phyloP scores from a whole-genome alignment of 1,140 invertebrate genomes.

The Nasonia giraulti region DNA sequence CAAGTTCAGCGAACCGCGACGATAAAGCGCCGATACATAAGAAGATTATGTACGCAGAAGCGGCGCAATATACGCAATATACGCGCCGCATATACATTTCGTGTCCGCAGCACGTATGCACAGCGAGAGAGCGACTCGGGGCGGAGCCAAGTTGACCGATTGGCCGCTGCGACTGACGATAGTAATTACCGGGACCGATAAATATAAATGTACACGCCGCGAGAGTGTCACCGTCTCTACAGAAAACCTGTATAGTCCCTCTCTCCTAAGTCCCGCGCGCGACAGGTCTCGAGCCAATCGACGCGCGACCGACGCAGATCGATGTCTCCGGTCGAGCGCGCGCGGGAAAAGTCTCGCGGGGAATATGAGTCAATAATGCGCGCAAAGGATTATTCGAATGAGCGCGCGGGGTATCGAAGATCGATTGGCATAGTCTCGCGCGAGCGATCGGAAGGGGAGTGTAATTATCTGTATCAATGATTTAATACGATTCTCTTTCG shows the following conservation, averaged over 20 bases:
- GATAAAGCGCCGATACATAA: background rate
- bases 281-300: slow-evolving; percentile 61
- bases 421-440: background rate
- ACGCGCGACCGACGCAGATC: slow-evolving; percentile 55
- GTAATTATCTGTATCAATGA: slow-evolving; percentile 46
- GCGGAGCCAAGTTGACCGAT: slow-evolving; percentile 63
- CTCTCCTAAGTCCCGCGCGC: slow-evolving; percentile 42
- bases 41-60: background rate
- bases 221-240: slow-evolving; percentile 64
- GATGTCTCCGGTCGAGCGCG: background rate
- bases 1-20: background rate
- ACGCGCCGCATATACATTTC: too few species aligned
- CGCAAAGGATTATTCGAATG: background rate
- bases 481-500: slow-evolving; percentile 46
- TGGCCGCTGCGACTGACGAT: slow-evolving; percentile 54
- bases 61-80: too few species aligned
- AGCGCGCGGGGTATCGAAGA: background rate
- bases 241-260: slow-evolving; percentile 65
- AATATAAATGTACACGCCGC: slow-evolving; percentile 47
- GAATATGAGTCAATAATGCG: background rate
- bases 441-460: background rate
- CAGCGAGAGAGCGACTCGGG: slow-evolving; percentile 51
- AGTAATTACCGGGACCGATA: slow-evolving; percentile 56
- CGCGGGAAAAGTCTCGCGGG: background rate
- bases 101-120: too few species aligned